These are phyloP conservation scores for Parambassis ranga DNA, from an alignment of 2,797 vertebrate genomes.

Conservation along the genomic window DNA sequence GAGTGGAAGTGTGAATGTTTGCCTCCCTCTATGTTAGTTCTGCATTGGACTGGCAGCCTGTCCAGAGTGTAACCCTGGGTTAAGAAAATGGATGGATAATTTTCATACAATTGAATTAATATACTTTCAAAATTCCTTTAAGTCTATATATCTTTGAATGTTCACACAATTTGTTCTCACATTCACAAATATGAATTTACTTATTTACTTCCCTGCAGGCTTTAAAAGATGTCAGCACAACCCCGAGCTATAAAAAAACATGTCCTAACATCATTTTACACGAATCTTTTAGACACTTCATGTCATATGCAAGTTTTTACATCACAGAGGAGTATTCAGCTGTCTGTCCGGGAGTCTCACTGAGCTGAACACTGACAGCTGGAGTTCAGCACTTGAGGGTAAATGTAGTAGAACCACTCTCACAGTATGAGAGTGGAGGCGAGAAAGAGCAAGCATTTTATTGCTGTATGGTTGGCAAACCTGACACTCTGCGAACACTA, in stretches of 20 bases:
- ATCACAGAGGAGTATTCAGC: constrained; percentile 1
- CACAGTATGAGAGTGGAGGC: neutral
- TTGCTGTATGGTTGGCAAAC: constrained; percentile 21
- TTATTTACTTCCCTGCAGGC: neutral
- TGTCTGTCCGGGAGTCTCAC: neutral
- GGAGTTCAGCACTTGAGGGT: constrained; percentile 9
- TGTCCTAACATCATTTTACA: neutral
- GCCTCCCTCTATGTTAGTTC: too few species aligned
- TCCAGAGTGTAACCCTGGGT: too few species aligned
- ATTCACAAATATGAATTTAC: neutral
- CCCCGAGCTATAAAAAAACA: neutral
- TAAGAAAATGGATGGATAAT: too few species aligned
- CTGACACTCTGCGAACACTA: constrained; percentile 13
- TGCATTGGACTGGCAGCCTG: too few species aligned
- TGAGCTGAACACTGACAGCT: constrained; percentile 26
- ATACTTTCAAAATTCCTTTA: neutral
- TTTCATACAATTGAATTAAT: too few species aligned
- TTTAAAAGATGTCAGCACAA: neutral
- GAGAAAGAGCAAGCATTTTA: constrained; percentile 10
- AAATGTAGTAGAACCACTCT: constrained; percentile 27
- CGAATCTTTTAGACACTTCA: accelerated
- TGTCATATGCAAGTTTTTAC: neutral
- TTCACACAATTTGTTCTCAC: neutral
- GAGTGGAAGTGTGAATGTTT: too few species aligned
- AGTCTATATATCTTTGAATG: neutral